Percentiles rank a stretch among this genome's conserved stretches.
phyloP scores from a whole-genome alignment of 2,113 vertebrate species.

The Rallus limicola region DNA sequence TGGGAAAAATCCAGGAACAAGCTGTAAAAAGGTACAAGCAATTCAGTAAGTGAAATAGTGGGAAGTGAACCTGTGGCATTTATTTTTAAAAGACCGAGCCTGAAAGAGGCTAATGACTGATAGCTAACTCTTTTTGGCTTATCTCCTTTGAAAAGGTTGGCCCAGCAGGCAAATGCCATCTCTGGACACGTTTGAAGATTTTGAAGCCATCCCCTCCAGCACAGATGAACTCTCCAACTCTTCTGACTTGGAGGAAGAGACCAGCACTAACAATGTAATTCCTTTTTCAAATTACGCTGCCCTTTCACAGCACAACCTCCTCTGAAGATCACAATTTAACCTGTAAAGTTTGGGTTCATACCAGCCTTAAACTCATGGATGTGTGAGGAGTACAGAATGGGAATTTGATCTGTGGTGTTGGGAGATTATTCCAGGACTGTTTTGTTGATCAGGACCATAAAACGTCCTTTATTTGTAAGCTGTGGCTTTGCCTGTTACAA shows the following conservation, averaged over 20 bases:
- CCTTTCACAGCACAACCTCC: background rate
- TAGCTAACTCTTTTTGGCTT: background rate
- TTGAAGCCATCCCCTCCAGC: slow-evolving; percentile 90
- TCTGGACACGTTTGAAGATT: slow-evolving; percentile 83
- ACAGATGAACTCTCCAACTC: slow-evolving; percentile 90
- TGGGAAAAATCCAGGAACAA: background rate
- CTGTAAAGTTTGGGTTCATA: background rate
- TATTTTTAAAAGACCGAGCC: background rate
- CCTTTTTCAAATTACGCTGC: background rate
- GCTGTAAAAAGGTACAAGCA: background rate
- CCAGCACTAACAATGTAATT: slow-evolving; percentile 82
- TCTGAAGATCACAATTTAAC: background rate
- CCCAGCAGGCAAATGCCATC: slow-evolving; percentile 81
- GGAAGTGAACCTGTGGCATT: background rate
- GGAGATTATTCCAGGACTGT: background rate
- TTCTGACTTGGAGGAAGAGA: slow-evolving; percentile 86
- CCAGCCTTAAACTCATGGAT: background rate
- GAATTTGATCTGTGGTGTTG: background rate
- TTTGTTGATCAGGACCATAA: background rate
- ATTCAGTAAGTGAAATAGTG: background rate
- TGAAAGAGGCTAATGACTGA: background rate
- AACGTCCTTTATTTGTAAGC: background rate
- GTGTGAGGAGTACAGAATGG: background rate
- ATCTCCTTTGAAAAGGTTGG: slow-evolving; percentile 79
- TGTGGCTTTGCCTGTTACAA: background rate